These are phyloP conservation scores for Pseudeuparius sepicola DNA, from an alignment of 2,888 invertebrate genomes.

Conservation along the genomic window DNA sequence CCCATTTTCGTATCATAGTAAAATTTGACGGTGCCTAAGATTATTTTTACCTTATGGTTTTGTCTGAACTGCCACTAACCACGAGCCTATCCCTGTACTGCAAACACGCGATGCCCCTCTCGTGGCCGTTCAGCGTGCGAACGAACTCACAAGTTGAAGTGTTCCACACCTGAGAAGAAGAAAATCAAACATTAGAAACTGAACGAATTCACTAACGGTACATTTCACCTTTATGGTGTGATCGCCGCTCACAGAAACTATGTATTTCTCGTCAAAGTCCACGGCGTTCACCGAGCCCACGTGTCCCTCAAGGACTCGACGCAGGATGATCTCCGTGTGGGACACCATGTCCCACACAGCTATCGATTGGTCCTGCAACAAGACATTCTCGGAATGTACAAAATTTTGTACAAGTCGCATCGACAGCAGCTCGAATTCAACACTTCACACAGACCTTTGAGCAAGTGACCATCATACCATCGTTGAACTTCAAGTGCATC, in stretches of 20 bases:
- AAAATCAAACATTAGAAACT: slow-evolving; percentile 6
- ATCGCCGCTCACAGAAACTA: slow-evolving; percentile 98
- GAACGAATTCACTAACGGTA: too few relatives aligned
- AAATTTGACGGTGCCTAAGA: too few relatives aligned
- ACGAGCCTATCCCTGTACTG: slow-evolving; percentile 97
- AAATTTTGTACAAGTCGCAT: too few relatives aligned
- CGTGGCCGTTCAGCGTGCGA: slow-evolving; percentile 95
- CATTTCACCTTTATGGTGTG: slow-evolving; percentile 91
- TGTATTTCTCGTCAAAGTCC: slow-evolving; percentile 99
- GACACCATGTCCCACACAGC: slow-evolving; percentile 99
- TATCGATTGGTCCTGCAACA: slow-evolving; percentile 83
- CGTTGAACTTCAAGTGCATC: slow-evolving; percentile 93
- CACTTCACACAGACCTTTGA: too few relatives aligned
- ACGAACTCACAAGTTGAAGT: slow-evolving; percentile 98
- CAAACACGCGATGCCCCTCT: slow-evolving; percentile 97
- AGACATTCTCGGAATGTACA: background rate
- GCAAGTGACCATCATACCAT: slow-evolving; percentile 99
- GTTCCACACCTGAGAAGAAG: slow-evolving; percentile 66
- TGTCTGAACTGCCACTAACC: slow-evolving; percentile 98
- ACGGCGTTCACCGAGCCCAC: slow-evolving; percentile 99
- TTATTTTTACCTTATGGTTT: slow-evolving; percentile 94
- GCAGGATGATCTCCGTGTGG: slow-evolving; percentile 87
- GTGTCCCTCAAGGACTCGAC: slow-evolving; percentile 96
- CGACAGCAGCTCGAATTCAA: too few relatives aligned
- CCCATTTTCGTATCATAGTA: too few relatives aligned